Percentiles rank a stretch among this genome's conserved stretches.
Evolutionary conservation across 2,113 vertebrate species (phyloP).

Genomic region (Hydrolagus affinis): DNA sequence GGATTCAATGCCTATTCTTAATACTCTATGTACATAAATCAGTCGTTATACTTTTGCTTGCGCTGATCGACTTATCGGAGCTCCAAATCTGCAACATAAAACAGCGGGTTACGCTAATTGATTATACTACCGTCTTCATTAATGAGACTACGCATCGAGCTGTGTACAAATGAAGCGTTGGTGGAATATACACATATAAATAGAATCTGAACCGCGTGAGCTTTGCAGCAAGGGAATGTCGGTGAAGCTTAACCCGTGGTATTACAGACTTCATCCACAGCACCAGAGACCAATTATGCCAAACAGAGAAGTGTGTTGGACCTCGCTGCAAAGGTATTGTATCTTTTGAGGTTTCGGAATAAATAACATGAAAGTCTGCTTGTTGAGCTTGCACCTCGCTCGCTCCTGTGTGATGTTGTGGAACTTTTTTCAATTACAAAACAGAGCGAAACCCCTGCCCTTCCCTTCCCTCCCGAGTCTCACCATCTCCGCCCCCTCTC

Average conservation of each 20-base stretch:
- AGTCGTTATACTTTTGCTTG: not conserved
- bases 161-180: not conserved
- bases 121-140: not conserved
- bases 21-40: not conserved
- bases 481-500: too few species aligned
- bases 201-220: not conserved
- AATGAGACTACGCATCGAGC: not conserved
- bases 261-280: not conserved
- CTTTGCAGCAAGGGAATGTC: not conserved
- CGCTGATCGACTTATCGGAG: not conserved
- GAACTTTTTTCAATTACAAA: constrained; percentile 16
- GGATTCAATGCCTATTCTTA: not conserved
- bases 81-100: not conserved
- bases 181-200: not conserved
- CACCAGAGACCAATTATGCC: not conserved
- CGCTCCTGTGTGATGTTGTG: not conserved
- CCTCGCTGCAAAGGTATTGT: too few species aligned
- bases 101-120: not conserved
- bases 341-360: too few species aligned
- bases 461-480: too few species aligned
- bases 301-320: not conserved
- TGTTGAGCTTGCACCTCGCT: not conserved
- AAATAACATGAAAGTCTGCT: not conserved
- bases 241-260: not conserved
- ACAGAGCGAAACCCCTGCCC: not conserved